phyloP scores from a whole-genome alignment of 2,113 vertebrate species.

The Cryptoleucopteryx plumbea region DNA sequence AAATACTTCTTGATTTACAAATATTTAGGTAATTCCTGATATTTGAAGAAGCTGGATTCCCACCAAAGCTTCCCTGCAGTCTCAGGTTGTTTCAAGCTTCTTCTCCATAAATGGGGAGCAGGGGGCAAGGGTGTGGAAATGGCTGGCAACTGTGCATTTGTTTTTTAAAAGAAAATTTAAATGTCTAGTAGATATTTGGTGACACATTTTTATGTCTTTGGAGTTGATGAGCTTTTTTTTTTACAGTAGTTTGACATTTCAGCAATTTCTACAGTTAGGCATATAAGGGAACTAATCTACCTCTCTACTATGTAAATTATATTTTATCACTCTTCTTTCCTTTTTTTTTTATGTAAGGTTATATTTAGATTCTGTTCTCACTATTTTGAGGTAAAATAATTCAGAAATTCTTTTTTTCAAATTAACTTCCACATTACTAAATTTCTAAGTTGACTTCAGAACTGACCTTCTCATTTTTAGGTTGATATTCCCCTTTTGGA shows the following conservation, averaged over 20 bases:
- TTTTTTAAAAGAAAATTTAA: neutral
- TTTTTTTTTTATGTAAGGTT: neutral
- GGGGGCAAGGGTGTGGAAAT: neutral
- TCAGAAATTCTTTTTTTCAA: neutral
- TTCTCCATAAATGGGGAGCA: neutral
- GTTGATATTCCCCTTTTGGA: neutral
- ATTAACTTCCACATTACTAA: neutral
- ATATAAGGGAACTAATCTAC: neutral
- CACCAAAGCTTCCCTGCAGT: neutral
- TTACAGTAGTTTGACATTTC: neutral
- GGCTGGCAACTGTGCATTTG: neutral
- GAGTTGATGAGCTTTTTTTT: neutral
- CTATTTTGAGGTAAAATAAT: neutral
- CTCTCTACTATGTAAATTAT: neutral
- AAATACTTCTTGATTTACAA: neutral
- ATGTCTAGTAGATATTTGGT: neutral
- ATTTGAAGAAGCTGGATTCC: neutral
- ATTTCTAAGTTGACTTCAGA: neutral
- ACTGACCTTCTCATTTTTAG: neutral
- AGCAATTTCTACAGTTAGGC: neutral
- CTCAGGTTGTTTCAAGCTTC: neutral
- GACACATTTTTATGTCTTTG: neutral
- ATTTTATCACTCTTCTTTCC: neutral
- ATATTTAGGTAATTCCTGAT: neutral
- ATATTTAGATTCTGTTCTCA: neutral